Evolutionary conservation across 2,888 invertebrate genomes (phyloP).

Genomic region (Eledona agricola): DNA sequence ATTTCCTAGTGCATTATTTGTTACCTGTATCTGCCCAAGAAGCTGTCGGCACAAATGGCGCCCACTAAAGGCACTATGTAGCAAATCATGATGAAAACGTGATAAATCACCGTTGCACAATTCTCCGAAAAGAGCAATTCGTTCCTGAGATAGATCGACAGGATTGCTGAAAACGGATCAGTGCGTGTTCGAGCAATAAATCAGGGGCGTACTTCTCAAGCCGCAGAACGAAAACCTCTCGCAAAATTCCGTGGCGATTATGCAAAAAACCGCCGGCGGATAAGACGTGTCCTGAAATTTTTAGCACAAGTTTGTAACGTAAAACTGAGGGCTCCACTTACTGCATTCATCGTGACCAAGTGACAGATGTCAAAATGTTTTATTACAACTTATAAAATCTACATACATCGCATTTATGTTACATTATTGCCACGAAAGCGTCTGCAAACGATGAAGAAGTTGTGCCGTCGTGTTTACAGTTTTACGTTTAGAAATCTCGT

Average conservation of each 20-base stretch:
- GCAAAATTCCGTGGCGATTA: constrained; percentile 85
- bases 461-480: constrained; percentile 16
- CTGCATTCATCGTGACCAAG: too few relatives aligned
- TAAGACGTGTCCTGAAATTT: constrained; percentile 61
- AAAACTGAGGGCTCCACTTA: too few relatives aligned
- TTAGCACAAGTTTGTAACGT: too few relatives aligned
- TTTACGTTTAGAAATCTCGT: constrained; percentile 28
- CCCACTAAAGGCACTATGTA: constrained; percentile 80
- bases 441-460: constrained; percentile 21
- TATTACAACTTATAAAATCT: constrained; percentile 57
- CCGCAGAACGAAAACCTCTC: constrained; percentile 89
- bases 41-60: constrained; percentile 81
- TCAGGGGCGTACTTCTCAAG: constrained; percentile 68
- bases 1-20: too few relatives aligned
- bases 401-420: constrained; percentile 43
- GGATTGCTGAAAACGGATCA: constrained; percentile 68
- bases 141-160: constrained; percentile 78
- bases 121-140: constrained; percentile 73
- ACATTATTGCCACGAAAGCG: constrained; percentile 46
- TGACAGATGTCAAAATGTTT: constrained; percentile 35
- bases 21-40: constrained; percentile 76
- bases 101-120: constrained; percentile 77
- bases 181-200: constrained; percentile 23
- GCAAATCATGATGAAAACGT: constrained; percentile 79
- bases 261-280: constrained; percentile 78